These are phyloP conservation scores for Lepidurus couesii DNA, from an alignment of 1,140 invertebrate species.

Conservation along the genomic window DNA sequence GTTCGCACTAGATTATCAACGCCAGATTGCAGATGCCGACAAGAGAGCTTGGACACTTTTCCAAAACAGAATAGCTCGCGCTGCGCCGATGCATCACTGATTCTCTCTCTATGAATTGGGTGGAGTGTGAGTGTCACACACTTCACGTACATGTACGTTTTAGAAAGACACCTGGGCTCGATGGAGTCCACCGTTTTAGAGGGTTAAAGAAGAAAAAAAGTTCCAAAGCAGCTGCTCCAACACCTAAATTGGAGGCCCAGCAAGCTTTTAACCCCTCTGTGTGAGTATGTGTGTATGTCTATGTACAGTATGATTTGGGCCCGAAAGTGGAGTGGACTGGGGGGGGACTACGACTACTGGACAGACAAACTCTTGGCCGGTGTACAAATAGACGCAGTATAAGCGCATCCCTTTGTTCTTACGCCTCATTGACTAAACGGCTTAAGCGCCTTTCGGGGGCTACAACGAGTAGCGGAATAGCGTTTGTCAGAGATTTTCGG, in stretches of 20 bases:
- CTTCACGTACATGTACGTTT: neutral
- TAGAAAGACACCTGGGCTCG: neutral
- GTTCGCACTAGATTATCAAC: constrained; percentile 22
- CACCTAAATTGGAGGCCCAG: neutral
- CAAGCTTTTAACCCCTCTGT: neutral
- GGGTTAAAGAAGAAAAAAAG: neutral
- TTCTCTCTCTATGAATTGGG: too few species aligned
- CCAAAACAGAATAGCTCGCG: too few species aligned
- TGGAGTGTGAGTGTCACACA: neutral
- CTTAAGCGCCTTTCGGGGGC: neutral
- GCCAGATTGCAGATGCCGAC: constrained; percentile 10
- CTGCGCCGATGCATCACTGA: too few species aligned
- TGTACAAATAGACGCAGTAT: neutral
- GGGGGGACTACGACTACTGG: neutral
- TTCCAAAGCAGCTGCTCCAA: neutral
- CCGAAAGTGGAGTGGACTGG: neutral
- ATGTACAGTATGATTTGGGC: neutral
- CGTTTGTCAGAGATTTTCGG: too few species aligned
- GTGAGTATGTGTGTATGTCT: neutral
- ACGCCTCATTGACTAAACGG: constrained; percentile 21
- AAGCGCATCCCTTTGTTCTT: constrained; percentile 21
- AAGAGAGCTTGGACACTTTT: neutral
- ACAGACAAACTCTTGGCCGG: constrained; percentile 18
- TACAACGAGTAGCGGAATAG: too few species aligned
- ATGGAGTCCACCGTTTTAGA: neutral